Evolutionary conservation across 2,888 invertebrate species (phyloP).

Genomic region (Macrosiphum euphorbiae): DNA sequence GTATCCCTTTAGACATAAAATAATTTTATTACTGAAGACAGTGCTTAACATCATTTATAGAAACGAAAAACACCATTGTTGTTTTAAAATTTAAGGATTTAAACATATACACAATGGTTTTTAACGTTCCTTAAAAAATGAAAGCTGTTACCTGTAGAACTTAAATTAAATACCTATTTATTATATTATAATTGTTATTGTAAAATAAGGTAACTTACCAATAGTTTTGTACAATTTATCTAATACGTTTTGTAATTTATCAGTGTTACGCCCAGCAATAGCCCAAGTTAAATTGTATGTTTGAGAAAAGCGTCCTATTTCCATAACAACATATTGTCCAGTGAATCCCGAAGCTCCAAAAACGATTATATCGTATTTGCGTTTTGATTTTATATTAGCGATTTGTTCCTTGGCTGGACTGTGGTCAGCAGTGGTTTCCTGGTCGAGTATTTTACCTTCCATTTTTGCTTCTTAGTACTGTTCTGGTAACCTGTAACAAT

Average conservation of each 20-base stretch:
- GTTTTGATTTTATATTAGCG: not conserved
- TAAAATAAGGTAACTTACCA: conserved; percentile 69
- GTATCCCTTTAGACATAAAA: not conserved
- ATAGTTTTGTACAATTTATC: conserved; percentile 71
- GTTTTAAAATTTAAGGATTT: not conserved
- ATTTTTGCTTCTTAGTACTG: not conserved
- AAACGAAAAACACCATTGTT: conserved; percentile 31
- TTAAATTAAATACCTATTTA: not conserved
- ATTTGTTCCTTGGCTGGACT: not conserved
- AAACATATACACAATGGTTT: conserved; percentile 18
- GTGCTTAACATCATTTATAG: conserved; percentile 6
- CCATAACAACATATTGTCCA: conserved; percentile 85
- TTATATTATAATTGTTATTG: not conserved
- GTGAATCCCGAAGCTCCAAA: conserved; percentile 97
- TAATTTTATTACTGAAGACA: not conserved
- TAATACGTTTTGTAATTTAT: conserved; percentile 74
- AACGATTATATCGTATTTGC: conserved; percentile 80
- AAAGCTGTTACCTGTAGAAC: not conserved
- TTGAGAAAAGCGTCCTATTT: conserved; percentile 72
- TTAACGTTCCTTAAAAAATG: conserved; percentile 28
- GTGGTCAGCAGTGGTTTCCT: not conserved
- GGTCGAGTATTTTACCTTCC: not conserved
- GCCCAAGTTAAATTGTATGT: conserved; percentile 82
- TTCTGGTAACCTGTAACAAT: not conserved
- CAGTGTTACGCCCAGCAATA: conserved; percentile 84